Conservation (phyloP, 2,888 invertebrate species). For the Villa cingulata region DNA sequence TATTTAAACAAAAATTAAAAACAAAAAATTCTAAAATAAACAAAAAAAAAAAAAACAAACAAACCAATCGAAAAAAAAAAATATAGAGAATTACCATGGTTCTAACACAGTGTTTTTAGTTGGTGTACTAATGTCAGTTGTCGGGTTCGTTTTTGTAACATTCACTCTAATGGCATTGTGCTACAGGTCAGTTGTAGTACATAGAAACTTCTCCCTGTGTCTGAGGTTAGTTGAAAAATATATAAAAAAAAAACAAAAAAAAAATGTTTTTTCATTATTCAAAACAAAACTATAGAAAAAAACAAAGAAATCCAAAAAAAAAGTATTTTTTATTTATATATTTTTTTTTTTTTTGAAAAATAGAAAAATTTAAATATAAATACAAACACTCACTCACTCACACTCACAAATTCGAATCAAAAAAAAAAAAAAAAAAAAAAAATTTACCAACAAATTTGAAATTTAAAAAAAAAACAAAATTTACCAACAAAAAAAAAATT, state of each 20-base stretch:
- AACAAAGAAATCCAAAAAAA: too few species aligned
- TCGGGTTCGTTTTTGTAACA: slow-evolving; percentile 97
- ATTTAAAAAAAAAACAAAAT: slow-evolving; percentile 19
- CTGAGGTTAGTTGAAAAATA: slow-evolving; percentile 95
- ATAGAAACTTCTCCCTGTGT: slow-evolving; percentile 97
- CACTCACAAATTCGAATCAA: too few species aligned
- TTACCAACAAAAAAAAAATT: slow-evolving; percentile 11
- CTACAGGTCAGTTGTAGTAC: slow-evolving; percentile 99
- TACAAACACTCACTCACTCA: slow-evolving; percentile 13
- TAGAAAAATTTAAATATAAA: slow-evolving; percentile 8
- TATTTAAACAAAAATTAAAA: slow-evolving; percentile 23
- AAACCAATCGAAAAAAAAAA: slow-evolving; percentile 3
- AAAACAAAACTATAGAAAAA: slow-evolving; percentile 9
- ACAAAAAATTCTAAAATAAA: slow-evolving; percentile 2
- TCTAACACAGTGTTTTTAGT: slow-evolving; percentile 96
- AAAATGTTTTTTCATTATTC: slow-evolving; percentile 10
- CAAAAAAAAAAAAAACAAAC: slow-evolving; percentile 1
- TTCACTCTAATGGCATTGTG: slow-evolving; percentile 98
- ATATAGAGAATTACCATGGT: slow-evolving; percentile 86
- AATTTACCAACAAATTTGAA: slow-evolving; percentile 6
- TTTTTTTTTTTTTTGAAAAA: slow-evolving; percentile 9
- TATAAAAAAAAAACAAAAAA: slow-evolving; percentile 34
- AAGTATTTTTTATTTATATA: too few species aligned
- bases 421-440: slow-evolving; percentile 14
- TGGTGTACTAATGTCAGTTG: slow-evolving; percentile 95